phyloP scores from a whole-genome alignment of 2,797 vertebrate species.

The Argentina silus region DNA sequence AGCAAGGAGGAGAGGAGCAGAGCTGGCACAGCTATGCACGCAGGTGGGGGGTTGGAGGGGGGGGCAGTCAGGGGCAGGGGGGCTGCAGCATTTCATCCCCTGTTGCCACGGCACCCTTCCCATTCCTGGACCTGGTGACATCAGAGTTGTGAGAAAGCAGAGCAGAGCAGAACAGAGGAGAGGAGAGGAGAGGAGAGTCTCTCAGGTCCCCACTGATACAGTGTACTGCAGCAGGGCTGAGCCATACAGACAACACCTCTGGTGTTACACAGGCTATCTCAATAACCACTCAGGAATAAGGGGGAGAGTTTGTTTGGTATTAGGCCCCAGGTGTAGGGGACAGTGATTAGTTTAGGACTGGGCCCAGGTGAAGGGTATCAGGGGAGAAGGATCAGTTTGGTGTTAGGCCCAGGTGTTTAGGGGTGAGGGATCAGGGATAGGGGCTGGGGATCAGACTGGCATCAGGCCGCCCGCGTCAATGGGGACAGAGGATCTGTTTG shows the following conservation, averaged over 20 bases:
- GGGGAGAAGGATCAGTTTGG: too few relatives aligned
- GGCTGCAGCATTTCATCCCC: constrained; percentile 66
- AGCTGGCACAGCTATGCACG: constrained; percentile 48
- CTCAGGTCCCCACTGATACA: constrained; percentile 3
- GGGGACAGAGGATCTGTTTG: too few relatives aligned
- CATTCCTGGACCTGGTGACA: constrained; percentile 10
- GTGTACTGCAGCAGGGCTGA: constrained; percentile 8
- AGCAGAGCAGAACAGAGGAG: constrained; percentile 11
- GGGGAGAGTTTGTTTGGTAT: not conserved
- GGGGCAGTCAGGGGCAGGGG: constrained; percentile 40
- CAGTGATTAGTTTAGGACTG: not conserved
- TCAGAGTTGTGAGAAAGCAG: constrained; percentile 25
- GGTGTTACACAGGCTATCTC: constrained; percentile 11
- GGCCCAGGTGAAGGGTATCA: too few relatives aligned
- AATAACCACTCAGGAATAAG: not conserved
- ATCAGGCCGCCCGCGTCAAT: too few relatives aligned
- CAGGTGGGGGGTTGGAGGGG: constrained; percentile 51
- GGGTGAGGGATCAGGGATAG: too few relatives aligned
- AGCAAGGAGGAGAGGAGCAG: not conserved
- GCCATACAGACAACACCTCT: constrained; percentile 7
- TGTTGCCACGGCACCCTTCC: constrained; percentile 12
- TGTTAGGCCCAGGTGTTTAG: too few relatives aligned
- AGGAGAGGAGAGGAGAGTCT: not conserved
- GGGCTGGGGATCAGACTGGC: too few relatives aligned
- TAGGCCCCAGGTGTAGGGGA: not conserved